Conservation (phyloP, 2,888 invertebrate genomes). For the Gryllus longicercus region DNA sequence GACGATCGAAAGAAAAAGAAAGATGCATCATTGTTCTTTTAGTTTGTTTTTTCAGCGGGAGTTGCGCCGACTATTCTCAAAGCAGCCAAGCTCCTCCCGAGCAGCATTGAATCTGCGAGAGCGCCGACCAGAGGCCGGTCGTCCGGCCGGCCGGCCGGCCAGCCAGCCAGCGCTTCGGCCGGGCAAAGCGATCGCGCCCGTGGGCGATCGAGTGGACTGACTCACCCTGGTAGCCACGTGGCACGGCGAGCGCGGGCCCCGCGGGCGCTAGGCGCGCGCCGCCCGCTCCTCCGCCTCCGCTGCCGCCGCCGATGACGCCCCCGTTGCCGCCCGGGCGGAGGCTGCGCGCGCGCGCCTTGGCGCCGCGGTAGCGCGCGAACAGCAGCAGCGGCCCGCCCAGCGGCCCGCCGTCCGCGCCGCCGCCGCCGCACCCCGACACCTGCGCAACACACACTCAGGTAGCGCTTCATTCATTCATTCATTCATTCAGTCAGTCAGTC, state of each 20-base stretch:
- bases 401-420: neutral
- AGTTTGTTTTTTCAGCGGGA: no score
- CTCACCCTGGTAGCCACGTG: constrained; percentile 1
- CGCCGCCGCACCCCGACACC: neutral
- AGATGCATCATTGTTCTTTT: no score
- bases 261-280: neutral
- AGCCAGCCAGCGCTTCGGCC: neutral
- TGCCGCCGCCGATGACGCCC: neutral
- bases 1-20: no score
- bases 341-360: constrained; percentile 6
- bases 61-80: no score
- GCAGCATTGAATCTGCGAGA: neutral
- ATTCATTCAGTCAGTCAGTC: no score
- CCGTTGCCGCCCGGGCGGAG: neutral
- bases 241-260: neutral
- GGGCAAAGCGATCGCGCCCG: no score
- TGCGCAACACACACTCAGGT: neutral
- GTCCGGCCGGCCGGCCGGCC: neutral
- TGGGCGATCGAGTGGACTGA: no score
- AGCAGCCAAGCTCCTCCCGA: no score
- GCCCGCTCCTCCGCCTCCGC: neutral
- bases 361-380: constrained; percentile 9
- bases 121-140: neutral
- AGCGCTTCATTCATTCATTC: no score
- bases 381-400: constrained; percentile 6